These are phyloP conservation scores for Rhopalosiphum padi DNA, from an alignment of 1,140 invertebrate genomes.

Conservation along the genomic window DNA sequence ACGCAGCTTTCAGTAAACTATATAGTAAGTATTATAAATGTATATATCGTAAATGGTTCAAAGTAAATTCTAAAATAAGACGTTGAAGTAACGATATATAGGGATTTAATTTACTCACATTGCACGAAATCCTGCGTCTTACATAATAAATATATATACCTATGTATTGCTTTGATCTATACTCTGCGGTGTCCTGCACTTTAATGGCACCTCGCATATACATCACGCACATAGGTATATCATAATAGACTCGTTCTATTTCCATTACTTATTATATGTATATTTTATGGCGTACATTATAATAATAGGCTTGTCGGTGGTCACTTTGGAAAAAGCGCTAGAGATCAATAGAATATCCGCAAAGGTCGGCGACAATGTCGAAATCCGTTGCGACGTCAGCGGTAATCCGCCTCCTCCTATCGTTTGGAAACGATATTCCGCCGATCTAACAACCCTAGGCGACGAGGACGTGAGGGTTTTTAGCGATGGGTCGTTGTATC, in stretches of 20 bases:
- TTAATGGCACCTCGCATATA: neutral
- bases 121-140: neutral
- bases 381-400: constrained; percentile 80
- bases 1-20: constrained; percentile 78
- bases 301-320: constrained; percentile 74
- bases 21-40: constrained; percentile 69
- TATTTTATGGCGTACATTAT: neutral
- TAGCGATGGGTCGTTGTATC: constrained; percentile 77
- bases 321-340: constrained; percentile 76
- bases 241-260: neutral
- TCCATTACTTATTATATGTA: neutral
- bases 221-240: neutral
- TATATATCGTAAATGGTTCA: neutral
- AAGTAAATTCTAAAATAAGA: neutral
- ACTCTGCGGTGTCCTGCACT: neutral
- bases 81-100: neutral
- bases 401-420: constrained; percentile 75
- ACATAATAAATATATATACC: neutral
- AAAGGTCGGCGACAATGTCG: constrained; percentile 78
- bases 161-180: neutral
- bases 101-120: neutral
- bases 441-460: constrained; percentile 71
- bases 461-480: constrained; percentile 74
- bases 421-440: constrained; percentile 75
- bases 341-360: constrained; percentile 75